Conservation (phyloP, 2,888 invertebrate species). For the Lobophora halterata region DNA sequence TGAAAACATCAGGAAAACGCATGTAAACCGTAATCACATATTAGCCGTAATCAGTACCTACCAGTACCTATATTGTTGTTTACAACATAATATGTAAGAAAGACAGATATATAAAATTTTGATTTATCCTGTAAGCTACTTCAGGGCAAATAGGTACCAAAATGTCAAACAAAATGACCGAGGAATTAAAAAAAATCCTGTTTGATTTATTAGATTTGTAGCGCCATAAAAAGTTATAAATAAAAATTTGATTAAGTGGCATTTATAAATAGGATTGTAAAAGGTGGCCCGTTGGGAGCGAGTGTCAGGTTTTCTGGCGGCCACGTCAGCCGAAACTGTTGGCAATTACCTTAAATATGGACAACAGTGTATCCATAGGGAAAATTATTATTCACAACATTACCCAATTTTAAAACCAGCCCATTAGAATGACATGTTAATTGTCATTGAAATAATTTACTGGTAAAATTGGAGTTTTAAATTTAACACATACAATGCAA, state of each 20-base stretch:
- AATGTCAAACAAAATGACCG: not conserved
- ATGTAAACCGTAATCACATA: constrained; percentile 45
- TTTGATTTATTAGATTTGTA: constrained; percentile 1
- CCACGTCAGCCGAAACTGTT: constrained; percentile 75
- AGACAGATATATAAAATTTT: no score
- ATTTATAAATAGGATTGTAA: constrained; percentile 78
- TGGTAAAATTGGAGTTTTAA: constrained; percentile 1
- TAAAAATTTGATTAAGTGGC: constrained; percentile 72
- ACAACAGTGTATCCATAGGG: constrained; percentile 73
- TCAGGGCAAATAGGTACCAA: no score
- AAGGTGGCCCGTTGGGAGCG: constrained; percentile 66
- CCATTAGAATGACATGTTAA: constrained; percentile 53
- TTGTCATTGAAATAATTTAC: no score
- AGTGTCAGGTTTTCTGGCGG: constrained; percentile 71
- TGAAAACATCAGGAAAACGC: constrained; percentile 39
- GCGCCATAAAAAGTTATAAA: constrained; percentile 44
- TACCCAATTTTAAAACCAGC: constrained; percentile 68
- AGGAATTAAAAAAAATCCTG: not conserved
- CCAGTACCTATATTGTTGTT: no score
- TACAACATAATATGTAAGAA: no score
- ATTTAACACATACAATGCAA: not conserved
- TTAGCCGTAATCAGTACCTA: no score
- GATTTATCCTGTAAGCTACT: no score
- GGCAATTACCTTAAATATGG: constrained; percentile 80
- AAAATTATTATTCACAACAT: constrained; percentile 76